Conservation (phyloP, 1,140 invertebrate species). For the Drosophila seguyi region DNA sequence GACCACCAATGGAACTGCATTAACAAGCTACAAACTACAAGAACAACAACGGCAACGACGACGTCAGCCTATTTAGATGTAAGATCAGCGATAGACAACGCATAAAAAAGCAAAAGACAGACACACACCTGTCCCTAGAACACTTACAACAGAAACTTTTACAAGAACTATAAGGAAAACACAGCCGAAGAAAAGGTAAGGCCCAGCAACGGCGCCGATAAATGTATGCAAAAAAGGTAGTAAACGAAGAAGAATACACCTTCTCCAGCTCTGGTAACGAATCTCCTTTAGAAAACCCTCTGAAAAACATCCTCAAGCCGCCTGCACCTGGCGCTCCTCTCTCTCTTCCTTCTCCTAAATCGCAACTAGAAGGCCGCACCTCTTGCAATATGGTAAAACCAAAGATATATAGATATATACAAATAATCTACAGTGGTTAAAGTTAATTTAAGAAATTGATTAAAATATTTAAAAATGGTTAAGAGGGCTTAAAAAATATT, state of each 20-base stretch:
- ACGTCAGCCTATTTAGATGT: slow-evolving; percentile 73
- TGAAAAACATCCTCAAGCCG: slow-evolving; percentile 13
- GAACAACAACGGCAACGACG: slow-evolving; percentile 6
- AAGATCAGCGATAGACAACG: slow-evolving; percentile 74
- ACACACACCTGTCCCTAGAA: slow-evolving; percentile 65
- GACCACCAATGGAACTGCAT: slow-evolving; percentile 53
- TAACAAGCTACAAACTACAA: slow-evolving; percentile 33
- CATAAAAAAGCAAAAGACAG: slow-evolving; percentile 43
- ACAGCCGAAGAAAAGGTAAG: slow-evolving; percentile 6
- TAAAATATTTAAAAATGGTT: neutral
- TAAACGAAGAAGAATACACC: slow-evolving; percentile 24
- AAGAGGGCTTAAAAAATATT: neutral
- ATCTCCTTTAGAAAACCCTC: slow-evolving; percentile 5
- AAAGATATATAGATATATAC: neutral
- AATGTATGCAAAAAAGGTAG: slow-evolving; percentile 59
- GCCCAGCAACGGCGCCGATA: slow-evolving; percentile 23
- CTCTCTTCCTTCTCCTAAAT: slow-evolving; percentile 7
- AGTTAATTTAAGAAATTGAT: neutral
- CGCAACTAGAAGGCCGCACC: slow-evolving; percentile 47
- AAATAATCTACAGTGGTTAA: slow-evolving; percentile 22
- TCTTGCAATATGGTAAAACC: slow-evolving; percentile 22
- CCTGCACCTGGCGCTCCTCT: neutral
- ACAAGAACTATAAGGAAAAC: slow-evolving; percentile 24
- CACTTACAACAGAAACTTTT: slow-evolving; percentile 15
- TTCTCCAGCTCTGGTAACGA: slow-evolving; percentile 14